Conservation (phyloP, 23 tunicate species). For the Aplidium turbinatum region DNA sequence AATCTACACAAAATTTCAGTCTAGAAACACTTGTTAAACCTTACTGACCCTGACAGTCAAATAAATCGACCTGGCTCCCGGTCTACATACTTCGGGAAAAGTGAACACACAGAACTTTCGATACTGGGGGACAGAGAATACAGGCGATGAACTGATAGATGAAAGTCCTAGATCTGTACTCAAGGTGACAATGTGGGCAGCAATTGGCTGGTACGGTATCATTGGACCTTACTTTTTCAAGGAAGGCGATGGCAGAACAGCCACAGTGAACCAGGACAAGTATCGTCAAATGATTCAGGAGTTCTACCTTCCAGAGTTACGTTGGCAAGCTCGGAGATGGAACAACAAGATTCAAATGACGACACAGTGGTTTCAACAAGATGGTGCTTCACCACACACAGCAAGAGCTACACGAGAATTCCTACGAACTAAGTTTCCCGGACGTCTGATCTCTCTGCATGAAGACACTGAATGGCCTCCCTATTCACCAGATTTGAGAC, state of each 20-base stretch:
- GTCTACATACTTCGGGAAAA: not conserved
- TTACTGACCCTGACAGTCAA: too few relatives aligned
- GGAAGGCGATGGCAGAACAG: slow-evolving; percentile 3
- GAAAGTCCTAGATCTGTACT: not conserved
- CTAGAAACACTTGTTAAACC: too few relatives aligned
- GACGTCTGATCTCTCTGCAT: slow-evolving; percentile 2
- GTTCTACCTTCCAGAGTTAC: slow-evolving; percentile 4
- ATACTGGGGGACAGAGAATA: slow-evolving; percentile 14
- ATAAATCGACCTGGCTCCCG: too few relatives aligned
- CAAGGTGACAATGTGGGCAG: slow-evolving; percentile 8
- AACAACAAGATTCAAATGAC: slow-evolving; percentile 6
- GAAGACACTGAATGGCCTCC: slow-evolving; percentile 24
- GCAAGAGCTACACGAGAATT: slow-evolving; percentile 23
- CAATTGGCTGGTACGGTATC: slow-evolving; percentile 12
- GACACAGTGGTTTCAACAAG: slow-evolving; percentile 28
- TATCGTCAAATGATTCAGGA: slow-evolving; percentile 17
- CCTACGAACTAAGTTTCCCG: slow-evolving; percentile 11
- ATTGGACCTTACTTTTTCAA: slow-evolving; percentile 11
- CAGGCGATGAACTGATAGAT: not conserved
- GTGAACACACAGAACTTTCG: slow-evolving; percentile 14
- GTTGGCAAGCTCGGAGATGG: slow-evolving; percentile 15
- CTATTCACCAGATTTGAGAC: slow-evolving; percentile 10
- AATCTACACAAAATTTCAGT: too few relatives aligned
- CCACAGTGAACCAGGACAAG: not conserved
- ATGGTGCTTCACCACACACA: slow-evolving; percentile 14